phyloP scores from a whole-genome alignment of 2,888 invertebrate species.

The Hemicrepidius hirtus region DNA sequence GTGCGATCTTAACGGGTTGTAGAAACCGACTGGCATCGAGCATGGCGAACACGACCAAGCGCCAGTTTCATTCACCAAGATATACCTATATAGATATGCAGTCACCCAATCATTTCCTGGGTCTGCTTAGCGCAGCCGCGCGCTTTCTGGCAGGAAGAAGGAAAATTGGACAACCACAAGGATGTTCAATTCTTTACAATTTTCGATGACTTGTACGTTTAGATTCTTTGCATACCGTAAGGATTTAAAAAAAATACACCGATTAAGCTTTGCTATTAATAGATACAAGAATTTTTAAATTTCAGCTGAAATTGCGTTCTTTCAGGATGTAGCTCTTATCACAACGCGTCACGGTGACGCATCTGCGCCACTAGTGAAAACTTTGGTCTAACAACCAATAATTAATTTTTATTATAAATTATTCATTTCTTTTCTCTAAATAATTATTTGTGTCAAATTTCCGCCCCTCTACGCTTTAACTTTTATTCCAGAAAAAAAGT shows the following conservation, averaged over 20 bases:
- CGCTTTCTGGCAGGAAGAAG: slow-evolving; percentile 24
- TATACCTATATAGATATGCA: slow-evolving; percentile 63
- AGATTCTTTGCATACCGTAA: slow-evolving; percentile 17
- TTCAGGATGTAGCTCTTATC: too few relatives aligned
- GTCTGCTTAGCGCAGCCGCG: slow-evolving; percentile 59
- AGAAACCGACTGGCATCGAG: slow-evolving; percentile 63
- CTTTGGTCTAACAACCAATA: too few relatives aligned
- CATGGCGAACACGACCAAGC: slow-evolving; percentile 60
- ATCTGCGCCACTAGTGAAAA: too few relatives aligned
- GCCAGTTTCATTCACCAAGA: slow-evolving; percentile 60
- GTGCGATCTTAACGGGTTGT: slow-evolving; percentile 62
- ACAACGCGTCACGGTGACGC: too few relatives aligned
- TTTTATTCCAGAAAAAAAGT: too few relatives aligned
- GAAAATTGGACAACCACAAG: slow-evolving; percentile 39
- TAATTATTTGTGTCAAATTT: too few relatives aligned
- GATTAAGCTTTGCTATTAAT: not conserved
- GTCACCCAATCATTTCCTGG: slow-evolving; percentile 63
- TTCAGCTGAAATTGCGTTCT: not conserved
- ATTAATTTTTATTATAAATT: too few relatives aligned
- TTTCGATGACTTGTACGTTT: slow-evolving; percentile 35
- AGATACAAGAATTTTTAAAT: not conserved
- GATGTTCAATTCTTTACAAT: slow-evolving; percentile 37
- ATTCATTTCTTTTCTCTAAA: too few relatives aligned
- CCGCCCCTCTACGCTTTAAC: too few relatives aligned
- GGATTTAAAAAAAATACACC: too few relatives aligned